Evolutionary conservation across 2,888 invertebrate species (phyloP).

Genomic region (Diarsia dahlii): DNA sequence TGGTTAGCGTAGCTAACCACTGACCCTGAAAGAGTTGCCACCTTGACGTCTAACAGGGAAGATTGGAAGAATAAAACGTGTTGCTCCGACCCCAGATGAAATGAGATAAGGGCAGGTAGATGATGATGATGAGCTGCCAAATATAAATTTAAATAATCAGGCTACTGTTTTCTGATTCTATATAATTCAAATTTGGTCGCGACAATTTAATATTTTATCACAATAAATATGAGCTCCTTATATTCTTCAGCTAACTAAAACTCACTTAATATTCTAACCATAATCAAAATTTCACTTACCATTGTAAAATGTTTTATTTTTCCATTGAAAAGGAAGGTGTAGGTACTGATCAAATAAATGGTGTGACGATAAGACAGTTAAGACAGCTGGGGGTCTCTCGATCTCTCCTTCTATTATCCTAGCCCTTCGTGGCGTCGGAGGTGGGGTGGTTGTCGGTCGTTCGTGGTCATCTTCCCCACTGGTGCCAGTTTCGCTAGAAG

Average conservation of each 20-base stretch:
- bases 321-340: neutral
- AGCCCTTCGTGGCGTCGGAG: neutral
- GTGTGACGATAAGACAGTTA: neutral
- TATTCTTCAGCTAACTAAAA: neutral
- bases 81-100: no score
- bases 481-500: neutral
- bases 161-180: no score
- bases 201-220: neutral
- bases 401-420: neutral
- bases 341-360: neutral
- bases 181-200: no score
- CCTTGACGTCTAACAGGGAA: no score
- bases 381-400: neutral
- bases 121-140: no score
- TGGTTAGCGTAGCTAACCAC: no score
- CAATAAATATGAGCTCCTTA: neutral
- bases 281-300: slow-evolving; percentile 3
- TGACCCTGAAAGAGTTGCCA: no score
- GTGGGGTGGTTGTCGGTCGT: neutral
- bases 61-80: no score
- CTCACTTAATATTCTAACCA: neutral
- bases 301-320: neutral
- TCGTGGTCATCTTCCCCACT: neutral
- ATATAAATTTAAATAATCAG: no score
- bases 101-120: no score